A percentile compares a stretch with the other conserved stretches of the same genome.
Conservation (phyloP, 1,140 invertebrate genomes). For the Branchinecta lynchi region DNA sequence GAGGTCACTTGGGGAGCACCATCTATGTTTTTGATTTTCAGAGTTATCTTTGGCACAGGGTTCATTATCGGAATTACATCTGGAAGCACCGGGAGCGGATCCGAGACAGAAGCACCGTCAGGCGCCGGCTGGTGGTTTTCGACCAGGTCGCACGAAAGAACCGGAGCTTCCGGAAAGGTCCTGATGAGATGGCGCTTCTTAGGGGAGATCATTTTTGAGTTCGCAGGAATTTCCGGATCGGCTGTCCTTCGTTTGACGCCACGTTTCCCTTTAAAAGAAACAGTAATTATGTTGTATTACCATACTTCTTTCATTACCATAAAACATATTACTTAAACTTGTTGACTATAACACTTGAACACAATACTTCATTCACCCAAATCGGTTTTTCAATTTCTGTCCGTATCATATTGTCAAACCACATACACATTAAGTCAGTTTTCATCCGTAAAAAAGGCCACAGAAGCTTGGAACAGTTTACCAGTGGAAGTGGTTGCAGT, state of each 20-base stretch:
- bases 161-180: neutral
- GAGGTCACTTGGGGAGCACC: slow-evolving; percentile 3
- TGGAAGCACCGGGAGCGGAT: neutral
- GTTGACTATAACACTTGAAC: too few species aligned
- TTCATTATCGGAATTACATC: neutral
- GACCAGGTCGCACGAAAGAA: neutral
- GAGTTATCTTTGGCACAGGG: neutral
- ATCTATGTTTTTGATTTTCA: slow-evolving; percentile 1
- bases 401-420: too few species aligned
- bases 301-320: too few species aligned
- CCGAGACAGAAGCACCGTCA: neutral
- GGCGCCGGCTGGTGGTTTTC: neutral
- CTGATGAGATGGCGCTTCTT: neutral
- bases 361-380: too few species aligned
- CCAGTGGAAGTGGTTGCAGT: too few species aligned
- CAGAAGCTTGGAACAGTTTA: too few species aligned
- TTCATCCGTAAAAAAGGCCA: too few species aligned
- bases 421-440: too few species aligned
- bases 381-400: too few species aligned
- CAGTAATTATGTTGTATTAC: neutral
- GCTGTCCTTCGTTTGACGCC: neutral
- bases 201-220: neutral
- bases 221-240: neutral
- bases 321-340: too few species aligned
- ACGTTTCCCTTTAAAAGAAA: neutral